Evolutionary conservation across 2,888 invertebrate genomes (phyloP).

Genomic region (Hybos culiciformis): DNA sequence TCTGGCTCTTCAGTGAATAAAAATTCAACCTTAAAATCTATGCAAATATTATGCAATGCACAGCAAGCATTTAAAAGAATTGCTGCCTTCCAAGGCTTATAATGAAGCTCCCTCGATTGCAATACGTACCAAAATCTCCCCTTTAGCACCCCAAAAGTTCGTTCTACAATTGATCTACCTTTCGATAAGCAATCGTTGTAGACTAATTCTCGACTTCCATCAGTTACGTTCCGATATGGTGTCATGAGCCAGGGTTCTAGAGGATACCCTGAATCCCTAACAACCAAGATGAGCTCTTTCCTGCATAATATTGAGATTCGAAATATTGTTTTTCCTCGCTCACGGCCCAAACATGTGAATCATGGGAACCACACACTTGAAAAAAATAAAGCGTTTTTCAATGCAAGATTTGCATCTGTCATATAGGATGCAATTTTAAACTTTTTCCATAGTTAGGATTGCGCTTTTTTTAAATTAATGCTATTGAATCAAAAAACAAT

Average conservation of each 20-base stretch:
- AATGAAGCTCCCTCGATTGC: conserved; percentile 5
- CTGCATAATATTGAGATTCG: not conserved
- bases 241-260: conserved; percentile 7
- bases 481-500: too few species aligned
- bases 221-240: conserved; percentile 3
- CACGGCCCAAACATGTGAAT: conserved; percentile 7
- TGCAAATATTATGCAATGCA: not conserved
- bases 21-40: not conserved
- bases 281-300: conserved; percentile 5
- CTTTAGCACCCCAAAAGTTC: conserved; percentile 7
- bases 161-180: conserved; percentile 5
- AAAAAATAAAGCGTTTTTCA: too few species aligned
- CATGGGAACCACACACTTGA: conserved; percentile 9
- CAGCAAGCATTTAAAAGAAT: conserved; percentile 1
- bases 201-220: conserved; percentile 1
- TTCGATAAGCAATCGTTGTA: conserved; percentile 3
- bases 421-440: too few species aligned
- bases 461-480: too few species aligned
- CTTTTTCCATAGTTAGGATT: too few species aligned
- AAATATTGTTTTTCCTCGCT: conserved; percentile 5
- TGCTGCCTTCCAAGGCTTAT: conserved; percentile 2
- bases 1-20: not conserved
- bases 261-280: conserved; percentile 7
- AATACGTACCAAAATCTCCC: conserved; percentile 2
- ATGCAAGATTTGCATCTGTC: too few species aligned